Evolutionary conservation across 2,797 vertebrate species (phyloP), one percentile per base, ranked within the genome.

Genomic region (Rhinogobio ventralis): DNA sequence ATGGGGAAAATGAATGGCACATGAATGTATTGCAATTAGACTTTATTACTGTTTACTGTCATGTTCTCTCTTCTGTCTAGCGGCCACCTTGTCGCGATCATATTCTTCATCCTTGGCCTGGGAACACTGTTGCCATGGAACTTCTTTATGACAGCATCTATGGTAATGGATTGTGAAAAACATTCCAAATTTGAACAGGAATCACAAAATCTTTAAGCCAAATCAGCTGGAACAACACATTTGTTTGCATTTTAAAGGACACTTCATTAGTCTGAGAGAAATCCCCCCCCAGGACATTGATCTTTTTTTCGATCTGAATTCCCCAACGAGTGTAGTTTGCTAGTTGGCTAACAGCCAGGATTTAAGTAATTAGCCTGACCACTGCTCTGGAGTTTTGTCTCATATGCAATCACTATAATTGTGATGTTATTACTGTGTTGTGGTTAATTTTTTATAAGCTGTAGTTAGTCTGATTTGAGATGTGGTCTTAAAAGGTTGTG

Each of bases 71-170:
- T 1, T 83, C 17, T 68, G 68, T 7, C 19, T 7, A 96, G 95
- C 3, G 88, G 90, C 66, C 92, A 57, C 86, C 79, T 93, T 20
- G 96, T 97, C 69, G 96, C 93, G 19, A 77, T 96, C 46, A 91
- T 93, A 78, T 96, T 97, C 95, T 97, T 97, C 84, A 94, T 97
- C 82, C 93, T 97, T 60, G 97, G 97, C 19, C 91, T 97, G 90
- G 97, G 97, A 85, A 97, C 97, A 0, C 92, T 98, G 49, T 92
- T 98, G 2, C 97, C 97, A 25, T 97, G 97, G 97, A 98, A 97
- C 90, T 98, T 98, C 93, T 98, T 97, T 93, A 97, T 97, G 93
- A 98, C 96, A 0, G 96, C 97, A 4, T 96, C 95, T 82, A 88
- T 94, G 95, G 97, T 98, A 93, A 95, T 4, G 2, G 7, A 64